Percentiles rank a stretch among this genome's conserved stretches.
phyloP scores from a whole-genome alignment of 2,888 invertebrate genomes.

The Ceraclea dissimilis region DNA sequence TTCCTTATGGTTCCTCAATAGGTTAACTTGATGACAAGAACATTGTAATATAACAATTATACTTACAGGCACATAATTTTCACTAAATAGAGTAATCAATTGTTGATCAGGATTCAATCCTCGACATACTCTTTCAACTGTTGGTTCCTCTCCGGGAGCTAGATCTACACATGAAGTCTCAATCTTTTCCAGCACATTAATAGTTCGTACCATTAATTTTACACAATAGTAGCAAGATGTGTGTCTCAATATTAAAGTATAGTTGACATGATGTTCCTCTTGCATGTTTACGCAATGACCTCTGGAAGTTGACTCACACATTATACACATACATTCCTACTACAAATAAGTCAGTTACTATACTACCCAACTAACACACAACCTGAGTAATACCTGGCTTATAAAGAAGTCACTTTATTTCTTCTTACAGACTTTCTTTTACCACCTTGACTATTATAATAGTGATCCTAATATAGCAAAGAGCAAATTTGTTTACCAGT shows the following conservation, averaged over 20 bases:
- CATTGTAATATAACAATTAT: too few species aligned
- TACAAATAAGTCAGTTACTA: too few species aligned
- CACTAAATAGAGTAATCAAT: slow-evolving; percentile 77
- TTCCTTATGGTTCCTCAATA: too few species aligned
- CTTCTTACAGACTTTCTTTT: too few species aligned
- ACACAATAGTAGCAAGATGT: slow-evolving; percentile 75
- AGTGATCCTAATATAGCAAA: too few species aligned
- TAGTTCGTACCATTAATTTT: slow-evolving; percentile 73
- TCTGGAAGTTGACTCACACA: slow-evolving; percentile 36
- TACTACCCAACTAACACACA: too few species aligned
- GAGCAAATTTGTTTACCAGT: too few species aligned
- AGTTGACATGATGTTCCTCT: slow-evolving; percentile 71
- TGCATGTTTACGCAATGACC: slow-evolving; percentile 67
- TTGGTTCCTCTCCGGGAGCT: slow-evolving; percentile 54
- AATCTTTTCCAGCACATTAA: slow-evolving; percentile 83
- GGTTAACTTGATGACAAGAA: too few species aligned
- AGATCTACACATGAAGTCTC: slow-evolving; percentile 78
- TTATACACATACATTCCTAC: too few species aligned
- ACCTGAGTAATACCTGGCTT: too few species aligned
- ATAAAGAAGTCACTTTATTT: too few species aligned
- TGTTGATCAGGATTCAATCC: slow-evolving; percentile 72
- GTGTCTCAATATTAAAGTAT: slow-evolving; percentile 72
- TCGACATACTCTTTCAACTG: slow-evolving; percentile 68
- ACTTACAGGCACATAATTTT: slow-evolving; percentile 73
- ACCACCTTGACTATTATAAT: too few species aligned